These are phyloP conservation scores for Heteromurus nitidus DNA, from an alignment of 2,888 invertebrate species.

Conservation along the genomic window DNA sequence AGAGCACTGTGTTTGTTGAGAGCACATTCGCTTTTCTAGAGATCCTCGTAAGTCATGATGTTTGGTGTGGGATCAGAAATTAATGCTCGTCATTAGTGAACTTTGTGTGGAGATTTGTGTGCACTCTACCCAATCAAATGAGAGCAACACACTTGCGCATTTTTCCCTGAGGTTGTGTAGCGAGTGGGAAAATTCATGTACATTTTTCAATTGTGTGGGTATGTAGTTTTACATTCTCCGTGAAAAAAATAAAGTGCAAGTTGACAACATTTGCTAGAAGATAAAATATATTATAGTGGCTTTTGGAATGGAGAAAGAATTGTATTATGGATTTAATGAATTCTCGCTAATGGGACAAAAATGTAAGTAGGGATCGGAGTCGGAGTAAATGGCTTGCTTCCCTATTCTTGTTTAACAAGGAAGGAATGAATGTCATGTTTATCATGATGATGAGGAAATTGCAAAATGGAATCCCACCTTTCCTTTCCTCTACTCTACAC, in stretches of 20 bases:
- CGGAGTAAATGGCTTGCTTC: neutral
- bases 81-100: constrained; percentile 51
- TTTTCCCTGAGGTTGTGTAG: neutral
- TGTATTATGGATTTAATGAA: no score
- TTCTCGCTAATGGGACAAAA: neutral
- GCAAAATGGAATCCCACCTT: neutral
- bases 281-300: no score
- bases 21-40: neutral
- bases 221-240: no score
- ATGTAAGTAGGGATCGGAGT: neutral
- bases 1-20: neutral
- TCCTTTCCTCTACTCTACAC: no score
- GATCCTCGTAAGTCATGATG: neutral
- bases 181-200: neutral
- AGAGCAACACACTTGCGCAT: no score
- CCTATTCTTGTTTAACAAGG: neutral
- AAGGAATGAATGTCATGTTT: neutral
- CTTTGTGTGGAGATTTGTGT: neutral
- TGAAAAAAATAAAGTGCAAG: neutral
- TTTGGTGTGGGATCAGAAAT: constrained; percentile 50
- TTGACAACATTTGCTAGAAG: no score
- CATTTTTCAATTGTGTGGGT: neutral
- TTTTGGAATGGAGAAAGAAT: no score
- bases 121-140: neutral
- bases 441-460: neutral